Base-by-base conservation (phyloP, 2,888 invertebrate genomes). In the Amphimallon solstitiale region DNA sequence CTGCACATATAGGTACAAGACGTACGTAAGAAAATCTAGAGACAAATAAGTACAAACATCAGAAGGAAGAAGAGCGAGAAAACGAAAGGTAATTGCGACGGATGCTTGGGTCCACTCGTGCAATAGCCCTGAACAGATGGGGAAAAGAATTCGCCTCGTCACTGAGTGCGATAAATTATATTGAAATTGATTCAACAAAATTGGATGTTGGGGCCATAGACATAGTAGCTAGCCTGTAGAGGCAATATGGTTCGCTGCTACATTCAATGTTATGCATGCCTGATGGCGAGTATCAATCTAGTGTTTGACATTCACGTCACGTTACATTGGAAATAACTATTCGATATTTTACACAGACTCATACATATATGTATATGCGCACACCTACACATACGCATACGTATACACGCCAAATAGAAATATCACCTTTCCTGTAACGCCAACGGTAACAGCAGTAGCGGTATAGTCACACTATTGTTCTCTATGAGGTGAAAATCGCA, bases 261-360 rank as follows among this genome's bases (percentile, higher is more conserved):
- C 74, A 73, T 75, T 70, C 74, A 76, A 74, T 74, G 75, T 74
- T 76, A 77, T 75, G 74, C 75, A 75, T 71, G 73, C 70, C 73
- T 71, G 72, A 73, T 72, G 72, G 73, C 71, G 72, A 70, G 75
- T 75, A 78, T 78, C 79, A 78, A 79, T 79, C 77, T 76, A 75
- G 73, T 78, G 77, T 78, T 79, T 79, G 78, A 77, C 78, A 78
- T 78, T 77, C 78, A 72, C 73, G 73, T 77, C 78, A 78, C 79
- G 79, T 77, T 74, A 76, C 75, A 73, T 76, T 76, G 72, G 71
- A 73, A 75, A 73, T 75, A 78, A 76, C 77, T 75, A 76, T 74
- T 76, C 78, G 72, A 77, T 78, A 77, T 77, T 77, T 77, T 77
- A 77, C 61, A 66, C 63, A 37, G 56, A 43, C 43, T 14, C 45